Evolutionary conservation across 2,113 vertebrate species (phyloP).

Genomic region (Holacanthus passer): DNA sequence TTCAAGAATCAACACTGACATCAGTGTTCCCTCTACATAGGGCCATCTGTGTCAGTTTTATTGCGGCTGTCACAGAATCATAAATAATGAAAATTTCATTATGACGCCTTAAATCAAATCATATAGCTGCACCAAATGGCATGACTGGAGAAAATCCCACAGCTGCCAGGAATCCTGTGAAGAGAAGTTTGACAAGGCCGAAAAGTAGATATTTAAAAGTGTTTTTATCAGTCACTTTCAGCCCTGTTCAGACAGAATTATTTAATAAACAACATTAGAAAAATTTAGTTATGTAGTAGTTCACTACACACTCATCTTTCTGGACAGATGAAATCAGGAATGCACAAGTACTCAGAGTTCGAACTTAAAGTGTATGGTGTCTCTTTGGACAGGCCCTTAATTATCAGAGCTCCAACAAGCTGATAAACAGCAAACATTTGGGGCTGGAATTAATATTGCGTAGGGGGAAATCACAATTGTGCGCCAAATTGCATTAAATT

Average conservation of each 20-base stretch:
- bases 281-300: background rate
- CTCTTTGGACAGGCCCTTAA: slow-evolving; percentile 6
- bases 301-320: background rate
- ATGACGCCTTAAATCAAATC: slow-evolving; percentile 15
- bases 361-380: background rate
- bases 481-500: background rate
- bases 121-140: slow-evolving; percentile 28
- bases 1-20: slow-evolving; percentile 20
- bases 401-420: slow-evolving; percentile 14
- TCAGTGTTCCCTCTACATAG: background rate
- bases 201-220: background rate
- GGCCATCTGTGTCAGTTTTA: slow-evolving; percentile 26
- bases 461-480: background rate
- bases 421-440: slow-evolving; percentile 3
- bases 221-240: background rate
- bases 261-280: background rate
- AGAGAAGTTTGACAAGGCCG: background rate
- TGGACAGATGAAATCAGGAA: background rate
- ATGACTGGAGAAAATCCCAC: background rate
- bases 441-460: background rate
- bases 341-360: slow-evolving; percentile 1
- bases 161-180: background rate
- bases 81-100: slow-evolving; percentile 21
- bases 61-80: background rate
- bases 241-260: slow-evolving; percentile 1